phyloP scores from a whole-genome alignment of 2,797 vertebrate genomes.

The Ibycter americanus region DNA sequence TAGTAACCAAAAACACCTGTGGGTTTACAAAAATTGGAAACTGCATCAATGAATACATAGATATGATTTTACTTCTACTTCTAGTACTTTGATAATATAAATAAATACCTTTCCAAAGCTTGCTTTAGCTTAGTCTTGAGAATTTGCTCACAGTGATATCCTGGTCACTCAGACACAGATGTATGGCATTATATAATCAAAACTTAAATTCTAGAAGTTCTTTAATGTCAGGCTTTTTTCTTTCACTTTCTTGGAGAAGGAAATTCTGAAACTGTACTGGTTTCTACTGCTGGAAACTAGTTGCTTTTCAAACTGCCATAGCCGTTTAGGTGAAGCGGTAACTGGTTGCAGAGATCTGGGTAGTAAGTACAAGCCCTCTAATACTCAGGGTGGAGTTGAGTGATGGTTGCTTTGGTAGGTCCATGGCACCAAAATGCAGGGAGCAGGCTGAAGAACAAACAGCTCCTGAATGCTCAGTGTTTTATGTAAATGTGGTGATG shows the following conservation, averaged over 20 bases:
- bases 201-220: not conserved
- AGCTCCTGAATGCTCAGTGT: not conserved
- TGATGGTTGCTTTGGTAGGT: not conserved
- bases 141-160: not conserved
- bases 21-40: not conserved
- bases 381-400: accelerated
- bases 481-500: not conserved
- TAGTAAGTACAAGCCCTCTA: not conserved
- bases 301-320: not conserved
- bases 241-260: not conserved
- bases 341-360: not conserved
- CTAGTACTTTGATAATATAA: not conserved
- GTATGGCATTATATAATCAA: not conserved
- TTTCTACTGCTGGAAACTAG: not conserved
- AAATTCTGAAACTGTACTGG: not conserved
- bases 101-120: not conserved
- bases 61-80: not conserved
- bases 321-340: not conserved
- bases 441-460: not conserved
- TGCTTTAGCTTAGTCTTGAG: not conserved
- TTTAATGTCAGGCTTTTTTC: not conserved
- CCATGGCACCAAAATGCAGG: not conserved
- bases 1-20: not conserved
- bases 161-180: not conserved
- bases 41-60: not conserved